These are phyloP conservation scores for Acanthaster planci DNA, from an alignment of 35 echinoderm and acorn worm genomes.

Conservation along the genomic window DNA sequence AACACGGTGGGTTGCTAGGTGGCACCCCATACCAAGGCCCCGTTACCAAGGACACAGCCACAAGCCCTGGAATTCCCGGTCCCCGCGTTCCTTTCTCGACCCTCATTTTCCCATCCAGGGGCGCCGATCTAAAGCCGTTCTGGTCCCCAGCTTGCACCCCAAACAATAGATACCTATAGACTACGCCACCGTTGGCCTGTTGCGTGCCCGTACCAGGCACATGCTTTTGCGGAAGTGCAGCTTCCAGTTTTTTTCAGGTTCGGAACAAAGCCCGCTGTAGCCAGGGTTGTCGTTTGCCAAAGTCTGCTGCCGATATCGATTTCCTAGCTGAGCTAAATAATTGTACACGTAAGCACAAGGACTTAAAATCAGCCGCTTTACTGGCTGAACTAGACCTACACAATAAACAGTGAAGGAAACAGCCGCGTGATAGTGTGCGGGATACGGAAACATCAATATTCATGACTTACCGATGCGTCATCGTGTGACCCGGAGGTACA, in stretches of 20 bases:
- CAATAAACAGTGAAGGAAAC: too few species aligned
- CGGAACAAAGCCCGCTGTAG: not conserved
- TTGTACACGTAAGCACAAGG: too few species aligned
- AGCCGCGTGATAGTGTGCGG: not conserved
- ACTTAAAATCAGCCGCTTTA: too few species aligned
- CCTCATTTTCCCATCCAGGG: too few species aligned
- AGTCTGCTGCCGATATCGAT: not conserved
- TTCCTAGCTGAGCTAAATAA: not conserved
- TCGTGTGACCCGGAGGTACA: not conserved
- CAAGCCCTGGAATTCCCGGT: not conserved
- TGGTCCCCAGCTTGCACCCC: not conserved
- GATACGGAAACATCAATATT: not conserved
- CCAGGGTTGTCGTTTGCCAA: not conserved
- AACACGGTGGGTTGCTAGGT: constrained; percentile 6
- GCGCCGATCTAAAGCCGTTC: not conserved
- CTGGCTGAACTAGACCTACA: too few species aligned
- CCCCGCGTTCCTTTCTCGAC: too few species aligned
- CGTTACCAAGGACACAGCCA: not conserved
- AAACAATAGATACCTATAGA: constrained; percentile 3
- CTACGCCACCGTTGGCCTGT: too few species aligned
- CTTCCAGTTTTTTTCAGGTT: constrained; percentile 2
- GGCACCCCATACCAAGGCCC: not conserved
- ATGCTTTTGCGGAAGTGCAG: constrained; percentile 8
- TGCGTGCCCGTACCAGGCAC: not conserved
- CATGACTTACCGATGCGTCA: not conserved